A percentile compares a stretch with the other conserved stretches of the same genome.
Evolutionary conservation across 2,797 vertebrate genomes (phyloP).

Genomic region (Syndactyla subalaris): DNA sequence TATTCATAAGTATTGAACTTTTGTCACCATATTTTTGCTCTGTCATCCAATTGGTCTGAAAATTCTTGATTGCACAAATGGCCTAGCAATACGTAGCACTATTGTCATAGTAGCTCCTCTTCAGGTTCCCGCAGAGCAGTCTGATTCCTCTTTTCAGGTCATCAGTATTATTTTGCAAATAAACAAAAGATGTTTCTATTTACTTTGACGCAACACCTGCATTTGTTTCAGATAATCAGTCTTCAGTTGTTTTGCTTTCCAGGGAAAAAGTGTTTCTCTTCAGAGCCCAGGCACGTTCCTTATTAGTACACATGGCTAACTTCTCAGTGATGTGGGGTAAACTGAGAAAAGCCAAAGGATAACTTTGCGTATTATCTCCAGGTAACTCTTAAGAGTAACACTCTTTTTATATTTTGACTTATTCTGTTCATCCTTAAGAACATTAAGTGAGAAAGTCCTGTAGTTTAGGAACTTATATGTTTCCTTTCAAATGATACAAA

Average conservation of each 20-base stretch:
- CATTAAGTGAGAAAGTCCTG: background rate
- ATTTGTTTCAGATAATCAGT: background rate
- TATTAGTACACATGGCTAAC: no score
- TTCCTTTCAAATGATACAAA: background rate
- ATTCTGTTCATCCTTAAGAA: background rate
- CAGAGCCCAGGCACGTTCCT: background rate
- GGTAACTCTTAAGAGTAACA: background rate
- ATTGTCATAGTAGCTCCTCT: background rate
- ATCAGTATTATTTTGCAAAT: background rate
- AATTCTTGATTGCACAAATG: background rate
- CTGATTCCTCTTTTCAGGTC: background rate
- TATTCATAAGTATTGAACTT: background rate
- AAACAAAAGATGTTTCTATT: background rate
- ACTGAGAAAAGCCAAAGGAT: background rate
- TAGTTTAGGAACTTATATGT: background rate
- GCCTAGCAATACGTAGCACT: background rate
- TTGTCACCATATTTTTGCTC: background rate
- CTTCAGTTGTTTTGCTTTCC: background rate
- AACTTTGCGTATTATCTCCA: background rate
- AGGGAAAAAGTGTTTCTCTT: background rate
- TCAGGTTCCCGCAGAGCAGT: background rate
- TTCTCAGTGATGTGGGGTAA: background rate
- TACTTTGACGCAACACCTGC: background rate
- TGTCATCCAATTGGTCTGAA: background rate
- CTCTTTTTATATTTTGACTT: background rate